Conservation (phyloP, 2,113 vertebrate genomes). For the Hymenochirus boettgeri region DNA sequence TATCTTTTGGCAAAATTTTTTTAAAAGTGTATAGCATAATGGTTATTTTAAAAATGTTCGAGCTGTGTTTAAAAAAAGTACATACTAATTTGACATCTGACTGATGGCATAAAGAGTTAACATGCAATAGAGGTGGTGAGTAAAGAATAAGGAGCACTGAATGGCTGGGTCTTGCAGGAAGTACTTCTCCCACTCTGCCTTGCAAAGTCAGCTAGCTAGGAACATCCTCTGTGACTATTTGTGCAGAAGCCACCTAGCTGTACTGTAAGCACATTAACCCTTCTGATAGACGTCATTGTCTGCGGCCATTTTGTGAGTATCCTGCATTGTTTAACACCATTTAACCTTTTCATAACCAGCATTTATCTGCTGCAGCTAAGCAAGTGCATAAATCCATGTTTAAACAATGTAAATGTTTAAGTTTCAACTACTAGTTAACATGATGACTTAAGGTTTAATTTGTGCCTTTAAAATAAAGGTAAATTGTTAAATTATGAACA, state of each 20-base stretch:
- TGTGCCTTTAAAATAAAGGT: no score
- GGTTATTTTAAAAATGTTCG: no score
- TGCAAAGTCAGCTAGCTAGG: conserved; percentile 25
- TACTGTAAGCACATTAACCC: conserved; percentile 41
- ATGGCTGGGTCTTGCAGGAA: conserved; percentile 20
- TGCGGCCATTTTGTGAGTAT: conserved; percentile 39
- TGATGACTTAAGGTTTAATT: no score
- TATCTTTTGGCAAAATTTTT: no score
- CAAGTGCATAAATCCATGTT: no score
- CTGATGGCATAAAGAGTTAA: background rate
- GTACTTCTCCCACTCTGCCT: conserved; percentile 25
- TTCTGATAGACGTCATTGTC: conserved; percentile 38
- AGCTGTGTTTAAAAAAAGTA: no score
- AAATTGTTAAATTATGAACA: no score
- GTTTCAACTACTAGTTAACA: no score
- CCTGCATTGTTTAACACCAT: conserved; percentile 15
- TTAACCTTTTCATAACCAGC: conserved; percentile 12
- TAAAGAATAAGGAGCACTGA: conserved; percentile 2
- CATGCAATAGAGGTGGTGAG: background rate
- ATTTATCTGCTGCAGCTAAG: no score
- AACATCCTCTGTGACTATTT: conserved; percentile 41
- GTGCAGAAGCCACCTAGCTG: conserved; percentile 42
- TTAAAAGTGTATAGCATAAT: no score
- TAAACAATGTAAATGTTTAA: no score
- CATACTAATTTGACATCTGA: background rate